Percentiles rank a stretch among this genome's conserved stretches.
phyloP scores from a whole-genome alignment of 1,140 invertebrate genomes.

The Spodoptera frugiperda region DNA sequence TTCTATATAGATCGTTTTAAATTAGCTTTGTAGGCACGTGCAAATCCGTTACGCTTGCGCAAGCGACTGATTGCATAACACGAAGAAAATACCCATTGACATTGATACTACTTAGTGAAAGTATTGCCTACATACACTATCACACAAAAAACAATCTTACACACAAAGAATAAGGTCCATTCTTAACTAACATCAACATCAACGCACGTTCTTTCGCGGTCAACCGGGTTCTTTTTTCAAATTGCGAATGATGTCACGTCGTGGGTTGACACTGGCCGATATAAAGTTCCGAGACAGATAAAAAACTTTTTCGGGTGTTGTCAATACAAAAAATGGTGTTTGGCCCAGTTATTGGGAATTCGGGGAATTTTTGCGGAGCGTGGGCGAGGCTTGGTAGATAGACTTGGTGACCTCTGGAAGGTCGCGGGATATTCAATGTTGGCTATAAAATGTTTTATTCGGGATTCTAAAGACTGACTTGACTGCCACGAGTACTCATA shows the following conservation, averaged over 20 bases:
- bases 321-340: conserved; percentile 30
- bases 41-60: conserved; percentile 57
- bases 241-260: conserved; percentile 55
- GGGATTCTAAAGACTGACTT: neutral
- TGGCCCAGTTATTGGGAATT: conserved; percentile 21
- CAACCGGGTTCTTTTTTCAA: conserved; percentile 60
- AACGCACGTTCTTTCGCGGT: conserved; percentile 54
- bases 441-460: neutral
- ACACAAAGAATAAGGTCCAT: conserved; percentile 6
- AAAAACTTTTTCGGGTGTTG: conserved; percentile 32
- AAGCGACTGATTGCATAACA: conserved; percentile 67
- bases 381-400: conserved; percentile 14
- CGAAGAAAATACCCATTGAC: conserved; percentile 74
- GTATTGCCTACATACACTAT: conserved; percentile 59
- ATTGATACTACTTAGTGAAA: conserved; percentile 80
- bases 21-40: conserved; percentile 54
- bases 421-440: neutral
- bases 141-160: conserved; percentile 47
- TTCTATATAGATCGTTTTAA: conserved; percentile 27
- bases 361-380: conserved; percentile 11
- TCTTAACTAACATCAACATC: conserved; percentile 13
- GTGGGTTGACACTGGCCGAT: conserved; percentile 44
- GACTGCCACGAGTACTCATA: too few species aligned
- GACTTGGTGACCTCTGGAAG: conserved; percentile 25
- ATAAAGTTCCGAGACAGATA: conserved; percentile 32